Base-by-base conservation (phyloP, 2,113 vertebrate genomes). In the Macrotis lagotis region DNA sequence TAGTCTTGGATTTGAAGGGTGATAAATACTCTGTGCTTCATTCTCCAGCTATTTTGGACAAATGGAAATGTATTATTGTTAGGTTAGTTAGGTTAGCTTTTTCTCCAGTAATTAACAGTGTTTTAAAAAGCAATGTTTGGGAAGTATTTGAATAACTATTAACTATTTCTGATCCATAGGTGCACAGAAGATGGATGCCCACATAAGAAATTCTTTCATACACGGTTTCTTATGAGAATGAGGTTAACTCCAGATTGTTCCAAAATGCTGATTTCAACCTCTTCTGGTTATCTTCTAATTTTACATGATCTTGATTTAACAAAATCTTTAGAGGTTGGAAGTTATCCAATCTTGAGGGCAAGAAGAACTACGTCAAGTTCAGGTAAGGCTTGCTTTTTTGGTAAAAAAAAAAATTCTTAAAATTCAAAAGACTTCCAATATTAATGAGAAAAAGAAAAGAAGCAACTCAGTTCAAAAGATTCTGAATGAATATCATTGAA, bases 181-280 rank as follows among this genome's bases (percentile, higher is more conserved):
- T 99, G 99, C 96, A 99, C 99, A 48, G 99, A 99, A 97, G 99
- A 99, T 48, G 99, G 99, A 47, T 99, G 99, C 98, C 99, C 99
- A 6, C 99, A 99, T 98, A 99, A 99, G 97, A 99, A 99, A 98
- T 99, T 99, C 97, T 99, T 99, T 98, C 99, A 99, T 98, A 99
- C 99, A 0, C 99, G 99, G 92, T 99, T 99, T 96, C 99, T 99
- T 74, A 99, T 99, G 99, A 97, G 99, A 88, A 99, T 99, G 99
- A 99, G 99, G 51, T 98, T 99, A 98, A 99, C 99, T 0, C 99
- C 99, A 91, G 99, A 99, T 98, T 99, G 99, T 98, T 99, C 99
- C 94, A 99, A 99, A 98, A 99, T 99, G 99, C 98, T 99, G 94
- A 99, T 99, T 98, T 99, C 99, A 93, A 99, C 99, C 0, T 99